Percentiles rank a stretch among this genome's conserved stretches.
phyloP scores from a whole-genome alignment of 2,113 vertebrate genomes.

The Puntigrus tetrazona region DNA sequence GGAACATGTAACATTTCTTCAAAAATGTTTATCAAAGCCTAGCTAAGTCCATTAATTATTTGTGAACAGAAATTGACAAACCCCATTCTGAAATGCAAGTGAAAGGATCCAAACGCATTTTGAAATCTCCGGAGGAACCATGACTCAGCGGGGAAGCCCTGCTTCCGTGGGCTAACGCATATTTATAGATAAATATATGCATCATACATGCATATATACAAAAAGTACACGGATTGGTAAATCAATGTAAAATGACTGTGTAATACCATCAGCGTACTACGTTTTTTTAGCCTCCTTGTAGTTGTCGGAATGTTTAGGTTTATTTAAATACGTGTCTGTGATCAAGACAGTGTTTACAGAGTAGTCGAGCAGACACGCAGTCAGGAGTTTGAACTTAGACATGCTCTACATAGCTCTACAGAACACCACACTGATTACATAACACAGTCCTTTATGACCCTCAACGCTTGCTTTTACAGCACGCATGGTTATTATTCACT shows the following conservation, averaged over 20 bases:
- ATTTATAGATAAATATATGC: not conserved
- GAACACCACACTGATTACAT: slow-evolving; percentile 47
- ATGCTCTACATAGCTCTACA: slow-evolving; percentile 49
- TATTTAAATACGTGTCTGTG: not conserved
- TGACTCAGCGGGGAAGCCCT: not conserved
- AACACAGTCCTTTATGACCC: slow-evolving; percentile 58
- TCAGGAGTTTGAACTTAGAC: slow-evolving; percentile 54
- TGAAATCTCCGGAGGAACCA: not conserved
- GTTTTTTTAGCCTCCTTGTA: not conserved
- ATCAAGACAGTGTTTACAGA: not conserved
- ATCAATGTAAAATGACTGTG: not conserved
- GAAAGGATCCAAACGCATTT: not conserved
- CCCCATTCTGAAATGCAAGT: not conserved
- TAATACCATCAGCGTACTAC: not conserved
- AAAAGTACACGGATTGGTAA: not conserved
- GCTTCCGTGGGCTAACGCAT: not conserved
- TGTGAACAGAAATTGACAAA: not conserved
- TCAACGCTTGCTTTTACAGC: slow-evolving; percentile 54
- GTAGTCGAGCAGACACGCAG: slow-evolving; percentile 9
- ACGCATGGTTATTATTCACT: slow-evolving; percentile 30
- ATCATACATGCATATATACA: not conserved
- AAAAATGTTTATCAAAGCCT: slow-evolving; percentile 28
- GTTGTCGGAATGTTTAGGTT: not conserved
- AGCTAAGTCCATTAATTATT: not conserved
- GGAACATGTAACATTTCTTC: slow-evolving; percentile 31